Base-by-base conservation (phyloP, 2,888 invertebrate genomes). In the Plagiodera versicolora region DNA sequence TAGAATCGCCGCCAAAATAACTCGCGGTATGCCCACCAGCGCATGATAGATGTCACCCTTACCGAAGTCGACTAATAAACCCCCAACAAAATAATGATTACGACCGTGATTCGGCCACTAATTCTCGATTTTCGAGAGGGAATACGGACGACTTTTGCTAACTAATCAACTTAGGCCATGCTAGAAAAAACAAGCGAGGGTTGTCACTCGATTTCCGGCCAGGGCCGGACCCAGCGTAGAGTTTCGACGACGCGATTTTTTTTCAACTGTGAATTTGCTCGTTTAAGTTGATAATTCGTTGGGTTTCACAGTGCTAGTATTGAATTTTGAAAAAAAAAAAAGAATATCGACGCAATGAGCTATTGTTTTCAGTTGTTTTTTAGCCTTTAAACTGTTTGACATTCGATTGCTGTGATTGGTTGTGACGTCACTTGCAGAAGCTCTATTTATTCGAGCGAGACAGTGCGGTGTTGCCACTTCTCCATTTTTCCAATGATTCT, bases 31-130 rank as follows among this genome's bases (percentile, higher is more conserved):
- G 1, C 3, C 39, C 39, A 39, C 14, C 39, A 39, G 39, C 11
- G 14, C 62, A 63, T 66, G 61, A 61, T 63, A 55, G 60, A 55
- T 57, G 60, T 56, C 66, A 59, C 64, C 67, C 64, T 56, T 56
- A 51, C 35, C 60, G 60, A 52, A 60, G 47, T 6, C 49, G 48
- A 55, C 61, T 64, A 65, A 67, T 67, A 67, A 62, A 64, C 64
- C 67, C n/a, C 64, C 64, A 61, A 64, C 67, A 63, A 60, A 64
- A 65, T 67, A 66, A 66, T 60, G 65, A 64, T 39, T 39, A 60
- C 56, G 63, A 60, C 66, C 58, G 70, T 71, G 70, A 71, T 71
- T 69, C 67, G 55, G 66, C 70, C 70, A 64, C 70, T 71, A 71
- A 71, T 71, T 69, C 63, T 59, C 63, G 66, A 70, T 67, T 70